Base-by-base conservation (phyloP, 2,888 invertebrate species). In the Ceriagrion tenellum region DNA sequence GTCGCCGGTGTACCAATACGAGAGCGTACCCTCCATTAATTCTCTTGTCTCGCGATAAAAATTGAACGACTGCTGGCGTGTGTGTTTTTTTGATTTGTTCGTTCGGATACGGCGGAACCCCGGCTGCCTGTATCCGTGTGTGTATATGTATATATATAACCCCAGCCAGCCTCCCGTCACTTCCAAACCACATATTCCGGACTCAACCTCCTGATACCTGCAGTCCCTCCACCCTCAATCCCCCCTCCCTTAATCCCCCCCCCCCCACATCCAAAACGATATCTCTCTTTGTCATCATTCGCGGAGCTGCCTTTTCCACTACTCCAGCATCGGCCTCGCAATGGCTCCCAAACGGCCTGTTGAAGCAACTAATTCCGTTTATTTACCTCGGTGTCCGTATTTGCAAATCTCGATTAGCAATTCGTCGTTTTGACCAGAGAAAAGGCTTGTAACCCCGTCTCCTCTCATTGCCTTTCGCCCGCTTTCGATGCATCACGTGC, bases 401-500 rank as follows among this genome's bases (percentile, higher is more conserved):
- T 93, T 93, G 93, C 93, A 93, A 93, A 93, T 93, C 93, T 93
- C 93, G 93, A 63, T 93, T 93, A 93, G 93, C 93, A 93, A 81
- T 93, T 69, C 74, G 63, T n/a, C 91, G 91, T 63, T 91, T 69
- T 93, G 23, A 93, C 47, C 93, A 93, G 93, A 74, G 93, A 93
- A 93, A 93, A 93, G 93, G 93, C 93, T 40, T 93, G 93, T 93
- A 2, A 1, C 26, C 30, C 26, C 30, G 30, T 13, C 81, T 16
- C 81, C 26, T 13, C 35, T 81, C 81, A 13, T 23, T 26, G n/a
- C 35, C 26, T 10, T 55, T 55, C 26, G 55, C 89, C 12, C 35
- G 81, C 81, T 81, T 35, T 81, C n/a, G 26, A 35, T 81, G 81
- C 35, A 81, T 35, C 81, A n/a, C 16, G 30, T 16, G 26, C 69